phyloP scores from a whole-genome alignment of 2,888 invertebrate genomes.

The Tortricodes alternella region DNA sequence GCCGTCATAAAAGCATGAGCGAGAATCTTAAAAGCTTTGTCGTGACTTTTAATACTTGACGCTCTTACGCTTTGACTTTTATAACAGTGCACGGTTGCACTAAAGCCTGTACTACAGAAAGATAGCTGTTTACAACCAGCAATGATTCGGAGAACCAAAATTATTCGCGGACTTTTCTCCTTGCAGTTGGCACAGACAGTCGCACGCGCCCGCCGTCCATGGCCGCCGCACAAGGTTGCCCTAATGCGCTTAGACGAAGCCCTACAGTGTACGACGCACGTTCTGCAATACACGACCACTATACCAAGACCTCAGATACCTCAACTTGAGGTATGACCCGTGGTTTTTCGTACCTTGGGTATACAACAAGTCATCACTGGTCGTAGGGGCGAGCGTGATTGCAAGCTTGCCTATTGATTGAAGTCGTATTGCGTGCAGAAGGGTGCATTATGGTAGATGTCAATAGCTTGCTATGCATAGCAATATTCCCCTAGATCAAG shows the following conservation, averaged over 20 bases:
- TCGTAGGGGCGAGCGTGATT: constrained; percentile 15
- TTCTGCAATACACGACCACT: constrained; percentile 6
- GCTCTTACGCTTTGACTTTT: too few species aligned
- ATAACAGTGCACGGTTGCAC: too few species aligned
- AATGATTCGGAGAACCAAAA: neutral
- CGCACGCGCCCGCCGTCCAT: constrained; percentile 36
- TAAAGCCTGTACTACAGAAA: too few species aligned
- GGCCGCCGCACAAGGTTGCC: constrained; percentile 36
- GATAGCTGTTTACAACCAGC: neutral
- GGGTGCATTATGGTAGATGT: neutral
- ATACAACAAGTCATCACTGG: constrained; percentile 1
- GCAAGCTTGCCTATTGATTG: constrained; percentile 21
- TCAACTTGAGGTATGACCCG: neutral
- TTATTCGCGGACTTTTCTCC: neutral
- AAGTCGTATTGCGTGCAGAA: constrained; percentile 1
- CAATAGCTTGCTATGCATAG: neutral
- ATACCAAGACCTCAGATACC: neutral
- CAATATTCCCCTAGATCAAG: constrained; percentile 6
- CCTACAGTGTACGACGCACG: constrained; percentile 37
- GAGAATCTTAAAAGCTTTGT: constrained; percentile 33
- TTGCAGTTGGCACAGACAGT: neutral
- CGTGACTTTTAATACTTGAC: constrained; percentile 31
- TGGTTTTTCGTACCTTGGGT: neutral
- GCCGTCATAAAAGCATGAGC: constrained; percentile 31
- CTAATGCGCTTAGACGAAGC: constrained; percentile 63